A percentile compares a stretch with the other conserved stretches of the same genome.
phyloP scores from a whole-genome alignment of 2,888 invertebrate genomes.

The Ecliptopera silaceata region DNA sequence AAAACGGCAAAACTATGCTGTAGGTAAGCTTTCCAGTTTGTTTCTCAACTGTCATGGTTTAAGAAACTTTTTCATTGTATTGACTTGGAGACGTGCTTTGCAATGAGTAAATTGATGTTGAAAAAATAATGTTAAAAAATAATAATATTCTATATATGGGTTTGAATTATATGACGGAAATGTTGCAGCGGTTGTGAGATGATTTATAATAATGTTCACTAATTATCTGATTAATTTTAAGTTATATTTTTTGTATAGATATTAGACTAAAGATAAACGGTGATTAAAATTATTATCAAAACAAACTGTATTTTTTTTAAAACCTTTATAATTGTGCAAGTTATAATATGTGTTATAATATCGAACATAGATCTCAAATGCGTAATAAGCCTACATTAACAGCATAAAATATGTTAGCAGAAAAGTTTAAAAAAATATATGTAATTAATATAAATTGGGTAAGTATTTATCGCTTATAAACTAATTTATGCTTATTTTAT shows the following conservation, averaged over 20 bases:
- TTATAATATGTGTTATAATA: conserved; percentile 2
- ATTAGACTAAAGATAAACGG: conserved; percentile 74
- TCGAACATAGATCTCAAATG: conserved; percentile 12
- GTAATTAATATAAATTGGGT: conserved; percentile 23
- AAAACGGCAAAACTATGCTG: no score
- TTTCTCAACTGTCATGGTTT: neutral
- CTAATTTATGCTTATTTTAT: conserved; percentile 23
- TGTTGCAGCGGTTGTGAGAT: conserved; percentile 83
- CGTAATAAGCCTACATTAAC: conserved; percentile 50
- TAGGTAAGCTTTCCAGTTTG: neutral
- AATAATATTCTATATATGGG: conserved; percentile 68
- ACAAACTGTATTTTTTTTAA: conserved; percentile 16
- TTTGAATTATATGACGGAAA: conserved; percentile 68
- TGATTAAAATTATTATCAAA: conserved; percentile 78
- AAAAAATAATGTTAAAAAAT: conserved; percentile 61
- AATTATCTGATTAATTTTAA: conserved; percentile 80
- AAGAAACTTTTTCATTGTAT: no score
- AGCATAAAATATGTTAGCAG: conserved; percentile 4
- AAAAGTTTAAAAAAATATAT: conserved; percentile 24
- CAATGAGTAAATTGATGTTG: conserved; percentile 56
- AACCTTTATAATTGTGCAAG: conserved; percentile 4
- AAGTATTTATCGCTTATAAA: conserved; percentile 26
- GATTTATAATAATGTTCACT: conserved; percentile 81
- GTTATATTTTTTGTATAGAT: conserved; percentile 82
- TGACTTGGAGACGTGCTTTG: neutral